These are phyloP conservation scores for Megaceryle torquata DNA, from an alignment of 2,113 vertebrate genomes.

Conservation along the genomic window DNA sequence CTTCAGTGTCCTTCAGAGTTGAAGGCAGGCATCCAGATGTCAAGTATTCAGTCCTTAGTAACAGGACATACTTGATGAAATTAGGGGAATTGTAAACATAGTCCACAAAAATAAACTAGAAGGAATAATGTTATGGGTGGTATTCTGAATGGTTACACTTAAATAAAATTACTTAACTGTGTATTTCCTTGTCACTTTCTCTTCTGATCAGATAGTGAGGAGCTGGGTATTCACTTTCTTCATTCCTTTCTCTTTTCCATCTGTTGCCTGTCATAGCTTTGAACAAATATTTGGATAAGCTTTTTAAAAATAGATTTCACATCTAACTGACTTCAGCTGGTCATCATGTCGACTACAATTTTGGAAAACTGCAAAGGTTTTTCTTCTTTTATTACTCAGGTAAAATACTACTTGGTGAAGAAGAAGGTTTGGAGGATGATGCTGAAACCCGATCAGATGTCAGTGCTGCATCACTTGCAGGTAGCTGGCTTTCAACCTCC, in stretches of 20 bases:
- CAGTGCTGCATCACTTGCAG: slow-evolving; percentile 82
- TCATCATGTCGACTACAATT: neutral
- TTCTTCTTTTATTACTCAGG: slow-evolving; percentile 70
- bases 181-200: neutral
- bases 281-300: neutral
- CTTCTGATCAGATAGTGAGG: neutral
- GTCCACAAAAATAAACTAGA: neutral
- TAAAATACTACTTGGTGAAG: slow-evolving; percentile 89
- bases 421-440: slow-evolving; percentile 91
- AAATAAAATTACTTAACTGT: neutral
- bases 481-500: slow-evolving; percentile 54
- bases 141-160: neutral
- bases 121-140: neutral
- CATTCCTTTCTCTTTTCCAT: neutral
- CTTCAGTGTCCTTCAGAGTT: neutral
- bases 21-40: neutral
- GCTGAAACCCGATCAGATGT: slow-evolving; percentile 84
- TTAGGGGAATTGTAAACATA: neutral
- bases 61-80: neutral
- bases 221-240: neutral
- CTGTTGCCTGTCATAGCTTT: neutral
- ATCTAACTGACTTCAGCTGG: neutral
- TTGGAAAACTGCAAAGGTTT: neutral
- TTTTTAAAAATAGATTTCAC: neutral
- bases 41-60: neutral